Percentiles rank a stretch among this genome's conserved stretches.
These are phyloP conservation scores for Callionymus lyra DNA, from an alignment of 2,113 vertebrate species.

Conservation along the genomic window DNA sequence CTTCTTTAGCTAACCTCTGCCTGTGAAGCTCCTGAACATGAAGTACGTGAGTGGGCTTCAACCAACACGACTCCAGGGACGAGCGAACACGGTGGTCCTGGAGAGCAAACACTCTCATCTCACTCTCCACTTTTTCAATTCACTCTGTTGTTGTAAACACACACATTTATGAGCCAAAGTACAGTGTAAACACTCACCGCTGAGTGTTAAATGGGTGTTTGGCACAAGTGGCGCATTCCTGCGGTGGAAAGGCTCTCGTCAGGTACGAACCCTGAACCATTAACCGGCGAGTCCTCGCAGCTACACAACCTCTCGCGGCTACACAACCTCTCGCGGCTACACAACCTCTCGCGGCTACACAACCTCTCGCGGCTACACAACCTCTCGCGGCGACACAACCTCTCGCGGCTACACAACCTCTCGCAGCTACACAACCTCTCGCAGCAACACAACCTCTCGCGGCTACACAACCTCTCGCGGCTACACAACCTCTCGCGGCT, in stretches of 20 bases:
- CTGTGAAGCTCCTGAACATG: too few species aligned
- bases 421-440: conserved; percentile 25
- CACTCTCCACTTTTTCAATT: conserved; percentile 13
- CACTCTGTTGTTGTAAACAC: conserved; percentile 18
- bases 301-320: conserved; percentile 19
- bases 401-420: conserved; percentile 28
- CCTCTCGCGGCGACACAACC: too few species aligned
- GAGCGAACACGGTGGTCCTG: conserved; percentile 8
- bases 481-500: conserved; percentile 19
- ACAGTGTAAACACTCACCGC: conserved; percentile 38
- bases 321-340: too few species aligned
- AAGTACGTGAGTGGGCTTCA: conserved; percentile 13
- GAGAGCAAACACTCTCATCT: conserved; percentile 6
- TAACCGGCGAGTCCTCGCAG: conserved; percentile 36
- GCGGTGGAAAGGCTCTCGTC: conserved; percentile 34
- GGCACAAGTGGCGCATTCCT: conserved; percentile 30
- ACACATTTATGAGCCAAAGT: conserved; percentile 22
- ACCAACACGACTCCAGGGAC: conserved; percentile 13
- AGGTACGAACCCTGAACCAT: conserved; percentile 39
- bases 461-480: conserved; percentile 30
- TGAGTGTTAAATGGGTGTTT: conserved; percentile 37
- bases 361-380: conserved; percentile 26
- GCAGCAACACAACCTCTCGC: too few species aligned
- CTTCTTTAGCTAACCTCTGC: too few species aligned
- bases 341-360: too few species aligned